Percentiles rank a stretch among this genome's conserved stretches.
Evolutionary conservation across 1,140 invertebrate species (phyloP).

Genomic region (Aphis gossypii): DNA sequence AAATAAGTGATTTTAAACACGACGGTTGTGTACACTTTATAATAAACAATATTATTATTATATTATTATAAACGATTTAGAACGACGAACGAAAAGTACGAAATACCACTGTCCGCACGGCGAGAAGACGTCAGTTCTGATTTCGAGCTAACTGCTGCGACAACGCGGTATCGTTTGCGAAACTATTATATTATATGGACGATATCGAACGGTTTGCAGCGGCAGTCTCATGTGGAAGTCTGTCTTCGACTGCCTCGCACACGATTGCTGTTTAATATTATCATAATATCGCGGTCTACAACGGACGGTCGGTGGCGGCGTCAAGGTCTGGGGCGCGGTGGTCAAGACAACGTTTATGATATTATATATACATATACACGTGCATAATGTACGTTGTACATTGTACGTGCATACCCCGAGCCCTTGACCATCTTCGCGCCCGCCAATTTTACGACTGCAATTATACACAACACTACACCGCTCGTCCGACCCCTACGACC

Average conservation of each 20-base stretch:
- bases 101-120: background rate
- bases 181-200: background rate
- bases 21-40: too few species aligned
- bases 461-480: background rate
- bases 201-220: background rate
- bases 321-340: conserved; percentile 37
- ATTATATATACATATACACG: background rate
- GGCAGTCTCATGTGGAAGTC: background rate
- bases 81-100: background rate
- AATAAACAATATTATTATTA: background rate
- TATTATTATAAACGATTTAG: background rate
- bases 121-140: background rate
- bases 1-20: background rate
- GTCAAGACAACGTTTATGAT: background rate
- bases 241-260: conserved; percentile 12
- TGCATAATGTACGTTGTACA: background rate
- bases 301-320: background rate
- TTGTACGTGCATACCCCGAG: background rate
- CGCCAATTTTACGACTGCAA: conserved; percentile 30
- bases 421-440: conserved; percentile 50
- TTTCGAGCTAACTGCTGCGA: background rate
- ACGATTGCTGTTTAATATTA: background rate
- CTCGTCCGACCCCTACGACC: background rate
- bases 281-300: background rate
- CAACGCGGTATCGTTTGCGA: background rate